A percentile compares a stretch with the other conserved stretches of the same genome.
These are phyloP conservation scores for Streblospio benedicti DNA, from an alignment of 1,140 invertebrate species.

Conservation along the genomic window DNA sequence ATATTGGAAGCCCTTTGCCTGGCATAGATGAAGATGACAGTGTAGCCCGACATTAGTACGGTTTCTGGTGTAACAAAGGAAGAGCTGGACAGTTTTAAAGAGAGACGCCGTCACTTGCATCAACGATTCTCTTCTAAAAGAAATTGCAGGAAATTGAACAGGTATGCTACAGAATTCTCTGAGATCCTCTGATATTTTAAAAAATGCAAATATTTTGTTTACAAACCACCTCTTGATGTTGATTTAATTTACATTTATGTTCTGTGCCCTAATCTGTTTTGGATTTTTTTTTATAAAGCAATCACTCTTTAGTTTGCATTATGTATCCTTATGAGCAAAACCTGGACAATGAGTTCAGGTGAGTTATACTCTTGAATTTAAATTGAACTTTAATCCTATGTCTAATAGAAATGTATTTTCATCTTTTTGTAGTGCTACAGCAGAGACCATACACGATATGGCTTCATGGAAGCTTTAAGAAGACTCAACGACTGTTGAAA, in stretches of 20 bases:
- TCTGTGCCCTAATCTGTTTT: no score
- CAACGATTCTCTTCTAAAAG: slow-evolving; percentile 71
- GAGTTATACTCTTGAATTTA: background rate
- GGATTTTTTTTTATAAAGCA: background rate
- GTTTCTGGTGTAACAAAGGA: slow-evolving; percentile 48
- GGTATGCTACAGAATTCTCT: slow-evolving; percentile 42
- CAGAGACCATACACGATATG: slow-evolving; percentile 34
- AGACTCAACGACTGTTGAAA: slow-evolving; percentile 31
- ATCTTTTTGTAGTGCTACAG: slow-evolving; percentile 33
- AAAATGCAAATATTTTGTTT: no score
- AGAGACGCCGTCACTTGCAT: slow-evolving; percentile 59
- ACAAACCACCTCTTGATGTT: no score
- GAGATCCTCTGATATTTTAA: background rate
- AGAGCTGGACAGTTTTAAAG: slow-evolving; percentile 54
- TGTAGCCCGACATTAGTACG: background rate
- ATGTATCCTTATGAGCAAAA: background rate
- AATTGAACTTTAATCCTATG: background rate
- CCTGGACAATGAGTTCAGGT: background rate
- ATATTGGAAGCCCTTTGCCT: background rate
- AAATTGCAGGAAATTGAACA: slow-evolving; percentile 65
- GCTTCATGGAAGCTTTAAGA: slow-evolving; percentile 39
- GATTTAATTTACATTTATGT: no score
- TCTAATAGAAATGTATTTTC: background rate
- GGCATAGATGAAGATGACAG: background rate
- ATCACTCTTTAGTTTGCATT: background rate